phyloP scores from a whole-genome alignment of 2,113 vertebrate genomes.

The Xerus inauris region DNA sequence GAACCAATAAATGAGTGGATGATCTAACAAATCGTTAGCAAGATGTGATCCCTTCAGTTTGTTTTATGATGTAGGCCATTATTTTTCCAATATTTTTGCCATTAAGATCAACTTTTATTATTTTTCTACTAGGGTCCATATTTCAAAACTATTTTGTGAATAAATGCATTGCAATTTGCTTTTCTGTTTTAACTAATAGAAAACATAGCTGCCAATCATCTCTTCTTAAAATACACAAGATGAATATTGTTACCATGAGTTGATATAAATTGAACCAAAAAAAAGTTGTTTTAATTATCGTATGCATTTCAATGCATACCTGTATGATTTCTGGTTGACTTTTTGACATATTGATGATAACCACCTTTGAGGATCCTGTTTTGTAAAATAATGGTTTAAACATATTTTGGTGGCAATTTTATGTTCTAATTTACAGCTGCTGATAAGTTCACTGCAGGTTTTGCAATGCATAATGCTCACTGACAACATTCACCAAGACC shows the following conservation, averaged over 20 bases:
- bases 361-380: neutral
- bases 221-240: neutral
- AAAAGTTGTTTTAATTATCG: neutral
- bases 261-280: neutral
- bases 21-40: neutral
- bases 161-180: neutral
- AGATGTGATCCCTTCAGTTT: neutral
- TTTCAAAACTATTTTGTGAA: neutral
- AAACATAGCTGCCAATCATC: neutral
- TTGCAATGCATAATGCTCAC: neutral
- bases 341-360: neutral
- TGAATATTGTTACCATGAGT: neutral
- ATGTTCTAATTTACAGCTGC: neutral
- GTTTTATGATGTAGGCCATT: neutral
- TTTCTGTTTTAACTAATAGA: neutral
- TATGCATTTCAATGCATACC: neutral
- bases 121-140: neutral
- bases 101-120: neutral
- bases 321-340: neutral
- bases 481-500: neutral
- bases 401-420: neutral
- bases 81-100: neutral
- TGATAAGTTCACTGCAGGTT: neutral
- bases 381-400: neutral
- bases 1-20: neutral